Conservation (phyloP, 2,113 vertebrate species). For the Corynorhinus townsendii region DNA sequence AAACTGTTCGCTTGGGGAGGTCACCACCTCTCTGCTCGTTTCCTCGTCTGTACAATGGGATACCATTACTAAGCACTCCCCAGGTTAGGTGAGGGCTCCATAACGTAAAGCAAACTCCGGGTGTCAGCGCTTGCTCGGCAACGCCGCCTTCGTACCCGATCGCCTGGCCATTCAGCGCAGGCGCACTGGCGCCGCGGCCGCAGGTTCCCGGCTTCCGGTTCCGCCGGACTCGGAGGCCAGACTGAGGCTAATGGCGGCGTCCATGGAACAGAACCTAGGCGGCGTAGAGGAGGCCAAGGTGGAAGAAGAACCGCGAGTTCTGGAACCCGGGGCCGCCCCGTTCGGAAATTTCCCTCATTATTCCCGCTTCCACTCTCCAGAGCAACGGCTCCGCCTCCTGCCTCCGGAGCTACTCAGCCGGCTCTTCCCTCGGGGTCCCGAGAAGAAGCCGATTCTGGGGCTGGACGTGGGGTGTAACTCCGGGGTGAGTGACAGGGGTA, state of each 20-base stretch:
- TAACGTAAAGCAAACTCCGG: rapidly evolving
- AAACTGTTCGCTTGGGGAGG: not conserved
- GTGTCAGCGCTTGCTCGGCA: rapidly evolving
- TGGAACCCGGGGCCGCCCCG: constrained; percentile 87
- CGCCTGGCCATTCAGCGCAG: not conserved
- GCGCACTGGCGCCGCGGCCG: not conserved
- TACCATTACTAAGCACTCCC: not conserved
- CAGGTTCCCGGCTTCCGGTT: not conserved
- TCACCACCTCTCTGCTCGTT: not conserved
- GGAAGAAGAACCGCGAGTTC: not conserved
- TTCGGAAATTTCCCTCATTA: constrained; percentile 94
- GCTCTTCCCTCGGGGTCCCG: constrained; percentile 74
- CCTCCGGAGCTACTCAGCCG: constrained; percentile 82
- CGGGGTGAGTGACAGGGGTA: constrained; percentile 83
- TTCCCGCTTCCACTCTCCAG: constrained; percentile 92
- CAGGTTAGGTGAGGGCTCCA: rapidly evolving
- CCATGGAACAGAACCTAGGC: rapidly evolving
- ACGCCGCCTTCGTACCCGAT: rapidly evolving
- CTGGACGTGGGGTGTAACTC: constrained; percentile 96
- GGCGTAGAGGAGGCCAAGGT: not conserved
- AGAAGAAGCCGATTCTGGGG: constrained; percentile 76
- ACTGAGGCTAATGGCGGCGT: constrained; percentile 71
- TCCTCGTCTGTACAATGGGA: not conserved
- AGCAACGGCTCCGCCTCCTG: constrained; percentile 86
- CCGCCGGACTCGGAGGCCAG: not conserved